Percentiles rank a stretch among this genome's conserved stretches.
Conservation (phyloP, 2,888 invertebrate genomes). For the Apotomis betuletana region DNA sequence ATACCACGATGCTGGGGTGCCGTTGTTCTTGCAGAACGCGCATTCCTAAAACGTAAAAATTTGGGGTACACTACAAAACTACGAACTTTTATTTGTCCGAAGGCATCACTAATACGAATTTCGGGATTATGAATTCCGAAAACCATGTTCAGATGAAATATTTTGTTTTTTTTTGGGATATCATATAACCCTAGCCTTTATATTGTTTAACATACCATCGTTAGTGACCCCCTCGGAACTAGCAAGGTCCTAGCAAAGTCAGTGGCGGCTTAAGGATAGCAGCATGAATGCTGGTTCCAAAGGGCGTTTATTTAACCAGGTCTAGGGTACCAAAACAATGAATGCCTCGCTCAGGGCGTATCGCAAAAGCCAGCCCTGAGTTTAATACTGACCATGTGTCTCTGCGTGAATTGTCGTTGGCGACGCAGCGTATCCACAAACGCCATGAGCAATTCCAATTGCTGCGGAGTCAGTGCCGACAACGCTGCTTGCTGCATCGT, state of each 20-base stretch:
- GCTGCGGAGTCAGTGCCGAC: conserved; percentile 60
- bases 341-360: neutral
- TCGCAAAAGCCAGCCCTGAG: neutral
- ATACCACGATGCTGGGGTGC: conserved; percentile 85
- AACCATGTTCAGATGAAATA: too few relatives aligned
- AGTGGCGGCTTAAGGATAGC: neutral
- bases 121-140: too few relatives aligned
- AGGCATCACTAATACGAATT: too few relatives aligned
- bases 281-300: neutral
- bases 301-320: too few relatives aligned
- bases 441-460: conserved; percentile 62
- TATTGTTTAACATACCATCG: too few relatives aligned
- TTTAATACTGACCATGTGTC: conserved; percentile 48
- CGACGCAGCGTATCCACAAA: conserved; percentile 63
- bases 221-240: too few relatives aligned
- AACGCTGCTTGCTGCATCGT: conserved; percentile 63
- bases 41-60: conserved; percentile 61
- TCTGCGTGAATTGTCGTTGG: conserved; percentile 59
- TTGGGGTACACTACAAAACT: too few relatives aligned
- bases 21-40: conserved; percentile 85
- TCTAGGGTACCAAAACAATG: too few relatives aligned
- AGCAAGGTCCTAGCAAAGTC: too few relatives aligned
- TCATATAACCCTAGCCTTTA: too few relatives aligned
- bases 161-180: too few relatives aligned
- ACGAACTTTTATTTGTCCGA: too few relatives aligned